phyloP scores from a whole-genome alignment of 2,888 invertebrate species.

The Sarcophaga rosellei region DNA sequence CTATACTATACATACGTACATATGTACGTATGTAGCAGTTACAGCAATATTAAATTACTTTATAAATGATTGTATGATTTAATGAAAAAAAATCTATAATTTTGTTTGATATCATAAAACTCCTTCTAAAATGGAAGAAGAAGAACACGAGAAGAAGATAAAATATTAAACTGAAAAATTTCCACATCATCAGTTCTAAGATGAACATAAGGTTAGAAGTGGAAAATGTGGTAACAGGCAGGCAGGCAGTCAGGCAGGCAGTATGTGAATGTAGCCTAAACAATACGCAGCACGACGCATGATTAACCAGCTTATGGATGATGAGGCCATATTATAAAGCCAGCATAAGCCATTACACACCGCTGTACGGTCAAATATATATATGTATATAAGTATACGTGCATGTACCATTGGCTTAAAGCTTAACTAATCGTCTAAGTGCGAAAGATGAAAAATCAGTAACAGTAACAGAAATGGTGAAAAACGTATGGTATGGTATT shows the following conservation, averaged over 20 bases:
- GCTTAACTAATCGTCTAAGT: constrained; percentile 65
- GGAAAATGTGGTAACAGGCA: constrained; percentile 5
- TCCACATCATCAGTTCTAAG: constrained; percentile 62
- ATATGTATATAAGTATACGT: neutral
- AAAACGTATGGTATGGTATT: neutral
- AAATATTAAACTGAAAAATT: constrained; percentile 26
- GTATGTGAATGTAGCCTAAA: constrained; percentile 45
- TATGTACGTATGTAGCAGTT: neutral
- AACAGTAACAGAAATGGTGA: constrained; percentile 40
- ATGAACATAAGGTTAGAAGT: constrained; percentile 21
- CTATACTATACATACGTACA: neutral
- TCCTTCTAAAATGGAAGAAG: neutral
- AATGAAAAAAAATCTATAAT: neutral
- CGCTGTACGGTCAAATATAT: neutral
- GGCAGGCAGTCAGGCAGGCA: constrained; percentile 13
- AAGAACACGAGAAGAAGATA: neutral
- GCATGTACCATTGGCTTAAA: constrained; percentile 19
- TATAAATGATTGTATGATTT: neutral
- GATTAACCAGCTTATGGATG: constrained; percentile 62
- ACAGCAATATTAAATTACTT: constrained; percentile 2
- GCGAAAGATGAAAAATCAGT: constrained; percentile 68
- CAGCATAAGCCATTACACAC: constrained; percentile 50
- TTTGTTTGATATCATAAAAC: neutral
- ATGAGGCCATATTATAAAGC: constrained; percentile 52
- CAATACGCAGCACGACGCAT: constrained; percentile 64